Percentiles rank a stretch among this genome's conserved stretches.
These are phyloP conservation scores for Diplazon laetatorius DNA, from an alignment of 2,888 invertebrate species.

Conservation along the genomic window DNA sequence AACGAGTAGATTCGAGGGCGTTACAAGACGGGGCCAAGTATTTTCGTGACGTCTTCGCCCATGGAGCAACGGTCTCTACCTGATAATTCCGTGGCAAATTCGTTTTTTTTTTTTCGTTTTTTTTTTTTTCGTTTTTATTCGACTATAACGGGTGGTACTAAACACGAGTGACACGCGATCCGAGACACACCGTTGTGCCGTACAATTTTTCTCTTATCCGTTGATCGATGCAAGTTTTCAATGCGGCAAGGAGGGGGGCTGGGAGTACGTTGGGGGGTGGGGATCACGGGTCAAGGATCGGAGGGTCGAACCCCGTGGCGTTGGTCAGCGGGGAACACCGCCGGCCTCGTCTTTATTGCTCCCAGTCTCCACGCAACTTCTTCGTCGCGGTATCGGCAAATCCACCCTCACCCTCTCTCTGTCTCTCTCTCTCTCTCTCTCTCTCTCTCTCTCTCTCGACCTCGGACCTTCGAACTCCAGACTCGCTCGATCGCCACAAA, in stretches of 20 bases:
- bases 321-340: slow-evolving; percentile 66
- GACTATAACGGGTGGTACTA: slow-evolving; percentile 36
- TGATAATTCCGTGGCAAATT: too few relatives aligned
- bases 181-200: slow-evolving; percentile 27
- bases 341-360: slow-evolving; percentile 71
- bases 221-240: slow-evolving; percentile 58
- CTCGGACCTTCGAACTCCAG: slow-evolving; percentile 56
- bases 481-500: slow-evolving; percentile 26
- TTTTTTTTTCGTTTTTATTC: too few relatives aligned
- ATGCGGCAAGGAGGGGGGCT: slow-evolving; percentile 42
- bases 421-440: too few relatives aligned
- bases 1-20: slow-evolving; percentile 69
- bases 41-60: too few relatives aligned
- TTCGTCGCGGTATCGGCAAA: slow-evolving; percentile 39
- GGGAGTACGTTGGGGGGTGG: slow-evolving; percentile 15
- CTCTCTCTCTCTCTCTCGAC: slow-evolving; percentile 32
- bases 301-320: slow-evolving; percentile 39
- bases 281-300: slow-evolving; percentile 48
- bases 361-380: slow-evolving; percentile 55
- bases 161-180: slow-evolving; percentile 57
- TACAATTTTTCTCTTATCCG: slow-evolving; percentile 40
- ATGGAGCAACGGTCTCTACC: too few relatives aligned
- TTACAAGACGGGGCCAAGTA: slow-evolving; percentile 54
- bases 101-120: too few relatives aligned
- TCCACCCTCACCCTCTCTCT: too few relatives aligned